Conservation (phyloP, 2,113 vertebrate genomes). For the Zapornia atra region DNA sequence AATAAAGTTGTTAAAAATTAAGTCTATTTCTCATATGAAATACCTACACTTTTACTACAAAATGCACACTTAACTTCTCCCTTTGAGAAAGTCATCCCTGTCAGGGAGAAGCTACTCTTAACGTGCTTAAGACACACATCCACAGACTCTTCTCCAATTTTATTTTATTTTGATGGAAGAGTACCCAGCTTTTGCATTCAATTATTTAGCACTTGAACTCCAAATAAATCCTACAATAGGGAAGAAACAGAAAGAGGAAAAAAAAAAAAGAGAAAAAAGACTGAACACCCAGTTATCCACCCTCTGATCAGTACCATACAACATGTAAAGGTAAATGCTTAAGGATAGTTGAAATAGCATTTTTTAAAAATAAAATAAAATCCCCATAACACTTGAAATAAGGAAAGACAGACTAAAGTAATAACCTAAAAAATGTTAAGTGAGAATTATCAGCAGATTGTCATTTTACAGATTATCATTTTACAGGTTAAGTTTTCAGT, state of each 20-base stretch:
- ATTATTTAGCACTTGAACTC: neutral
- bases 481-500: neutral
- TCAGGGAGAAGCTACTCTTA: neutral
- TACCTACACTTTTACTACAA: neutral
- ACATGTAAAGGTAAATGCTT: neutral
- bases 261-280: neutral
- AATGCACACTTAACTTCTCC: neutral
- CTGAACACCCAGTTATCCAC: neutral
- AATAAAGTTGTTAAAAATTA: neutral
- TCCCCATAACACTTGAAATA: neutral
- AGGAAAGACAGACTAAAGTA: neutral
- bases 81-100: neutral
- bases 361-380: too few species aligned
- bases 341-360: neutral
- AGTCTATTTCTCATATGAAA: neutral
- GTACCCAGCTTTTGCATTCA: neutral
- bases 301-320: neutral
- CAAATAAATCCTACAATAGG: neutral
- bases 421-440: neutral
- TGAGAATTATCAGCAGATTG: neutral
- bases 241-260: accelerated
- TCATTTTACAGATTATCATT: neutral
- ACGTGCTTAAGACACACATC: neutral
- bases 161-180: neutral
- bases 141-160: neutral